phyloP scores from a whole-genome alignment of 1,140 invertebrate genomes.

The Thaumatotibia leucotreta region DNA sequence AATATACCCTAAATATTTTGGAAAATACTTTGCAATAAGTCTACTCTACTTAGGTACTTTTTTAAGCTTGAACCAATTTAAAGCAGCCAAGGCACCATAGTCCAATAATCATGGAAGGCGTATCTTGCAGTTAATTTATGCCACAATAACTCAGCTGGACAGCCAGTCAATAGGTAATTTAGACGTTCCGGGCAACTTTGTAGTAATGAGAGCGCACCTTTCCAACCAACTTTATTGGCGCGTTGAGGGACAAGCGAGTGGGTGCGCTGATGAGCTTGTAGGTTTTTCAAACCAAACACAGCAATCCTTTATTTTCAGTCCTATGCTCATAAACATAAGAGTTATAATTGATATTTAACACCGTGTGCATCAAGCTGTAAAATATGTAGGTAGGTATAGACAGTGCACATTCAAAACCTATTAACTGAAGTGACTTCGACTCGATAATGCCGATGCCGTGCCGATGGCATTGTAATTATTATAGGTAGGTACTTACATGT shows the following conservation, averaged over 20 bases:
- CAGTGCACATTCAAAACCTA: neutral
- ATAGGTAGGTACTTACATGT: neutral
- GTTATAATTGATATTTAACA: neutral
- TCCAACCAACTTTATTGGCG: constrained; percentile 42
- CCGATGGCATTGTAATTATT: constrained; percentile 3
- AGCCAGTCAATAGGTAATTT: constrained; percentile 66
- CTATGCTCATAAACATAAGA: neutral
- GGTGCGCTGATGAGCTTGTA: constrained; percentile 16
- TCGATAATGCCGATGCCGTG: neutral
- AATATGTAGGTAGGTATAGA: neutral
- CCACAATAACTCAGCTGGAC: constrained; percentile 64
- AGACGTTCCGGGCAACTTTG: constrained; percentile 67
- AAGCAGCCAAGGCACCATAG: constrained; percentile 12
- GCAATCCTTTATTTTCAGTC: neutral
- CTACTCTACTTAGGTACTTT: no score
- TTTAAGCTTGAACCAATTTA: neutral
- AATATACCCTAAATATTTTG: no score
- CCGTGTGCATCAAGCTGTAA: neutral
- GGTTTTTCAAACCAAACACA: neutral
- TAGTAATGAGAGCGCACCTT: constrained; percentile 58
- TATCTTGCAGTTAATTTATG: constrained; percentile 61
- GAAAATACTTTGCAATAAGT: no score
- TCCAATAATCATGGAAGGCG: constrained; percentile 41
- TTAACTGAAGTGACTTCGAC: neutral
- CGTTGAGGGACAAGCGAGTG: constrained; percentile 30